Base-by-base conservation (phyloP, 2,888 invertebrate species). In the Trissolcus japonicus region DNA sequence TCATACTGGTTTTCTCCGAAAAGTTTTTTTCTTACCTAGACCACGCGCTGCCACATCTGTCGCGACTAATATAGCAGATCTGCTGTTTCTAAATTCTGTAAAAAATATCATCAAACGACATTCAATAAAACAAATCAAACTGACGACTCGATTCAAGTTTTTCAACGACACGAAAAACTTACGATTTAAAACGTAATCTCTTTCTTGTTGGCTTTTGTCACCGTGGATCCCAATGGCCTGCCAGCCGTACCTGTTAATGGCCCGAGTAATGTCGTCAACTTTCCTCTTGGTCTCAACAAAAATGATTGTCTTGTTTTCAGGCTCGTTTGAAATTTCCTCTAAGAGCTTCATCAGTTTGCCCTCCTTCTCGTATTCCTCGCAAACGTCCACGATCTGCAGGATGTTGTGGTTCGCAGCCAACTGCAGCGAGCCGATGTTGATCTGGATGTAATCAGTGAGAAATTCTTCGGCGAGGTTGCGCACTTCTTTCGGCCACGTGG, bases 371-470 rank as follows among this genome's bases (percentile, higher is more conserved):
- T 90, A 90, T 77, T 93, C 92, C 79, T 91, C 90, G 80, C 92
- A 92, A 2, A 93, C 92, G 85, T 93, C 93, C 55, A 93, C 91
- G 69, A 93, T 92, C 86, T 94, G 94, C 17, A 92, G 90, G 81
- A 94, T 94, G 87, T 94, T 94, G 86, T 94, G 93, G 86, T 94
- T 94, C 16, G 94, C 94, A 54, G 92, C 90, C 25, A 94, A 88
- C 81, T 92, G 91, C 16, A 93, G 86, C 2, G 93, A 92, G 25
- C 94, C 94, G 77, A 94, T 91, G 82, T 93, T 94, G 53, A 94
- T 90, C 86, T 93, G 93, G 69, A 92, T 90, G 80, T 93, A 92
- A 71, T 93, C 91, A 16, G 90, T 90, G 51, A 94, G 89, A 85
- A 94, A 94, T 82, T 94, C 93, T 81, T 93, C 92, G 1, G 94